Evolutionary conservation across 2,797 vertebrate genomes (phyloP), one percentile per base, ranked within the genome.

Genomic region (Poeciliopsis infans): DNA sequence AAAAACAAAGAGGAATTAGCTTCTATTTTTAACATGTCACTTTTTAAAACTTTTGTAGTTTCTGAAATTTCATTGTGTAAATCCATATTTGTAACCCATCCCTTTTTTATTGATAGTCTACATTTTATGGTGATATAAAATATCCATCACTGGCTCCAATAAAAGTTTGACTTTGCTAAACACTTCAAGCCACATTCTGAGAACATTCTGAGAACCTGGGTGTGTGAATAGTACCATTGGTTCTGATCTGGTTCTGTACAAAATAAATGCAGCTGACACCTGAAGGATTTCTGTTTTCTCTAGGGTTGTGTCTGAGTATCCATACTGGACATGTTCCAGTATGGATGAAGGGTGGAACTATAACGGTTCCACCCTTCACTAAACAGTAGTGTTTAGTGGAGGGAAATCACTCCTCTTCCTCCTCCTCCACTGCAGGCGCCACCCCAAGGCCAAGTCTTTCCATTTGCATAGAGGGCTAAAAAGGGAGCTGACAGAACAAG

Each of bases 381-480:
- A n/a, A n/a, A n/a, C n/a, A n/a, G n/a, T n/a, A n/a, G n/a, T n/a
- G n/a, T 55, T 49, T 25, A 66, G 16, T 16, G 7, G 55, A 31
- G 28, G 73, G 64, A 51, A 88, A 88, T 83, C 75, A 79, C 46
- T 20, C 20, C 55, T 77, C 78, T 23, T 61, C 66, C 47, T 20
- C 55, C 15, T 11, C 39, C 61, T 6, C 41, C 36, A 4, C 53
- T 74, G 70, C 33, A 78, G 74, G 78, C 75, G 66, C 75, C 80
- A 76, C 74, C 89, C 91, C 87, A 88, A 88, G 89, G 89, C 88
- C 45, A 39, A 81, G 53, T 79, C 86, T 84, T 83, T 86, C 28
- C 43, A 79, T 92, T 93, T 94, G 87, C 89, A 94, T 92, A 79
- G 88, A 83, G 89, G 55, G 81, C 82, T 74, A 83, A 90, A 94